Percentiles rank a stretch among this genome's conserved stretches.
Evolutionary conservation across 2,113 vertebrate genomes (phyloP).

Genomic region (Petromus typicus): DNA sequence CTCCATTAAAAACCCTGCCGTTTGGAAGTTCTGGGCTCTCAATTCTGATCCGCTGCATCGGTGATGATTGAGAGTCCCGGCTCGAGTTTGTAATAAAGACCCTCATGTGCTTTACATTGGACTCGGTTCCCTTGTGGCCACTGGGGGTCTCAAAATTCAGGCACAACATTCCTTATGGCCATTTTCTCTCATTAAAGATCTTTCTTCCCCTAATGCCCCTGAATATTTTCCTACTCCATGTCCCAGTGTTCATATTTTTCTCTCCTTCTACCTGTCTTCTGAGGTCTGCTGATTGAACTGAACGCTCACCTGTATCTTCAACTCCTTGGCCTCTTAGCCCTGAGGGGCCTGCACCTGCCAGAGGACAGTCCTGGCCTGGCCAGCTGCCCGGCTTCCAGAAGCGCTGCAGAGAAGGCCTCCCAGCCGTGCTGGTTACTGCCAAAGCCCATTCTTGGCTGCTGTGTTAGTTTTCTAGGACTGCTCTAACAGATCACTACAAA

Average conservation of each 20-base stretch:
- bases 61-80: no score
- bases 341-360: background rate
- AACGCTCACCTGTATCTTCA: background rate
- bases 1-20: no score
- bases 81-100: no score
- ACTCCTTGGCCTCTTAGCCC: background rate
- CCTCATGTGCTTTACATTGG: no score
- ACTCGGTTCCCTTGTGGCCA: no score
- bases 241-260: background rate
- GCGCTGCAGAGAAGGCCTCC: slow-evolving; percentile 5
- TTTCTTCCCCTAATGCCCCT: background rate
- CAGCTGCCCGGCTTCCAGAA: background rate
- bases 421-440: background rate
- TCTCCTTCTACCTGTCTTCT: background rate
- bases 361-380: background rate
- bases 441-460: slow-evolving; percentile 11
- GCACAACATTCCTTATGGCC: background rate
- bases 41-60: no score
- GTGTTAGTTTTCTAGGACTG: background rate
- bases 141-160: no score
- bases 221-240: background rate
- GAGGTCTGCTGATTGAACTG: background rate
- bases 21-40: no score
- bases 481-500: background rate
- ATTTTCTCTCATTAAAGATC: background rate